Evolutionary conservation across 2,888 invertebrate genomes (phyloP).

Genomic region (Epinotia bilunana): DNA sequence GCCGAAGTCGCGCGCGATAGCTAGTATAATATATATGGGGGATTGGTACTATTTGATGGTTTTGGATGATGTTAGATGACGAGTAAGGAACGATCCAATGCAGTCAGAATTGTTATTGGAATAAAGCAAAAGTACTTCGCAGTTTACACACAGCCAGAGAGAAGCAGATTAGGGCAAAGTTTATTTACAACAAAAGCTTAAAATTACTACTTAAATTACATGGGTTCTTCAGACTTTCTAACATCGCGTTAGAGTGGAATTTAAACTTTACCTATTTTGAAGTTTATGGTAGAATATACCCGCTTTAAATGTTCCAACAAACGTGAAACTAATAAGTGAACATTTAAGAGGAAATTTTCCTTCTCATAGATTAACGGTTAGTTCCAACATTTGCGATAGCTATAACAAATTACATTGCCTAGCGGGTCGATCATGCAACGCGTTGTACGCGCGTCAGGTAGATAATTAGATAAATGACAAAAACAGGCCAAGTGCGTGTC

Average conservation of each 20-base stretch:
- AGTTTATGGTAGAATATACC: conserved; percentile 28
- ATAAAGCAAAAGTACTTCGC: not conserved
- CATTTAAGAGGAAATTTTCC: conserved; percentile 20
- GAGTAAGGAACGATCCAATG: too few relatives aligned
- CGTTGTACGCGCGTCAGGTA: too few relatives aligned
- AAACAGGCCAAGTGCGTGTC: too few relatives aligned
- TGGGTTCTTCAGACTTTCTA: conserved; percentile 6
- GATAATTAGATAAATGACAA: too few relatives aligned
- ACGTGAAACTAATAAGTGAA: conserved; percentile 28
- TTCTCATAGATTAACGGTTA: not conserved
- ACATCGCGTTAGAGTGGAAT: conserved; percentile 20
- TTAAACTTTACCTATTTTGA: conserved; percentile 40
- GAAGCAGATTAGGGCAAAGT: not conserved
- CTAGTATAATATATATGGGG: too few relatives aligned
- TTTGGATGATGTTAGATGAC: too few relatives aligned
- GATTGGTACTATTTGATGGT: too few relatives aligned
- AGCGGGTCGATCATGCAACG: too few relatives aligned
- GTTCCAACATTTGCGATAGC: not conserved
- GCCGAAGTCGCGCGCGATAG: too few relatives aligned
- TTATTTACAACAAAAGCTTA: conserved; percentile 13
- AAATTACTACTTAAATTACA: conserved; percentile 20
- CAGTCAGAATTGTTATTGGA: too few relatives aligned
- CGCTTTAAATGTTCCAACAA: conserved; percentile 24
- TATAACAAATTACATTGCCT: too few relatives aligned
- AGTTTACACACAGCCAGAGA: not conserved